Conservation (phyloP, 2,797 vertebrate species). For the Australoheros facetus region DNA sequence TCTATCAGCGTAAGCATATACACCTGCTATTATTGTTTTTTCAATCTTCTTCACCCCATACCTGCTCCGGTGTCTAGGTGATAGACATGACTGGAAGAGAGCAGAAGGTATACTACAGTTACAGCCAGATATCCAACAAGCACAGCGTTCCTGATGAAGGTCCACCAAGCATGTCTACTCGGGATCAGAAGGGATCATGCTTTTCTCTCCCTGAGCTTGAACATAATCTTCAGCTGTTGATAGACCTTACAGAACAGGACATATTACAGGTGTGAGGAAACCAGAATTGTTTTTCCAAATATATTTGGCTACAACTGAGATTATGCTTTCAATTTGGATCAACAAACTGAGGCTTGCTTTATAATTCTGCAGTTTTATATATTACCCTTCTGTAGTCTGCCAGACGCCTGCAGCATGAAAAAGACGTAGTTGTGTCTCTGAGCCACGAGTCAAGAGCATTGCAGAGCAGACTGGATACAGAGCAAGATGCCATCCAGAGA, state of each 20-base stretch:
- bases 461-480: constrained; percentile 82
- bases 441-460: constrained; percentile 90
- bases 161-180: constrained; percentile 75
- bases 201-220: constrained; percentile 94
- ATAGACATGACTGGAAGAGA: constrained; percentile 98
- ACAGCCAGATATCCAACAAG: constrained; percentile 97
- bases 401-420: constrained; percentile 93
- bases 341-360: not conserved
- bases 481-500: constrained; percentile 85
- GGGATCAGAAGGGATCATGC: constrained; percentile 86
- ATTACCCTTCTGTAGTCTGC: constrained; percentile 78
- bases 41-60: not conserved
- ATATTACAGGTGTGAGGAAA: constrained; percentile 88
- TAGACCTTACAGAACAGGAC: constrained; percentile 97
- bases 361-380: not conserved
- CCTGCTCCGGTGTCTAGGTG: constrained; percentile 79
- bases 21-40: not conserved
- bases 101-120: constrained; percentile 97
- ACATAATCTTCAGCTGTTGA: constrained; percentile 97
- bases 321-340: not conserved
- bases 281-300: not conserved
- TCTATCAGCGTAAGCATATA: not conserved
- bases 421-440: constrained; percentile 92
- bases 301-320: not conserved
- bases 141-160: constrained; percentile 92